Evolutionary conservation across 2,888 invertebrate species (phyloP).

Genomic region (Theretra japonica): DNA sequence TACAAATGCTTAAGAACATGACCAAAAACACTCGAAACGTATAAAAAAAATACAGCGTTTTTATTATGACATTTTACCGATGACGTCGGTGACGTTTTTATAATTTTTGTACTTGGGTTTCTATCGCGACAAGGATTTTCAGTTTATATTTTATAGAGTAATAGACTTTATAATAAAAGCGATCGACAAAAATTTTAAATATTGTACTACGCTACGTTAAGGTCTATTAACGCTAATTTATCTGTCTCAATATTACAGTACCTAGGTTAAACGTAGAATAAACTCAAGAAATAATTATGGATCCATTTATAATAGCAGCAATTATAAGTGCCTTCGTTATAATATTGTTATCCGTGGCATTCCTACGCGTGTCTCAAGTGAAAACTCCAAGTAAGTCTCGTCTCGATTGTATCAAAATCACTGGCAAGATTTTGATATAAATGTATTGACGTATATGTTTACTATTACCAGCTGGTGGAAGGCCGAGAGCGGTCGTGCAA

Average conservation of each 20-base stretch:
- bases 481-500: conserved; percentile 69
- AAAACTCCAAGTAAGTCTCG: conserved; percentile 62
- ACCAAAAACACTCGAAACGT: no score
- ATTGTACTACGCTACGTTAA: no score
- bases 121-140: no score
- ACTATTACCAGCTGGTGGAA: conserved; percentile 57
- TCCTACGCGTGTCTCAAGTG: conserved; percentile 64
- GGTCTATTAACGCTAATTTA: no score
- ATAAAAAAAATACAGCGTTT: no score
- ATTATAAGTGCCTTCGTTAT: conserved; percentile 73
- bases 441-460: conserved; percentile 31
- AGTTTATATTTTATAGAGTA: no score
- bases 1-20: no score
- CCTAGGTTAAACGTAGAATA: neutral
- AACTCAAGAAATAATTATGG: conserved; percentile 57
- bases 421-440: neutral
- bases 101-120: no score
- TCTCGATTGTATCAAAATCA: neutral
- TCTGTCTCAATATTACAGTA: neutral
- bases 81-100: neutral
- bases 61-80: neutral
- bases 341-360: conserved; percentile 64
- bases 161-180: no score
- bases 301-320: conserved; percentile 77
- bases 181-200: no score